Percentiles rank a stretch among this genome's conserved stretches.
These are phyloP conservation scores for Catharus minimus DNA, from an alignment of 2,113 vertebrate genomes.

Conservation along the genomic window DNA sequence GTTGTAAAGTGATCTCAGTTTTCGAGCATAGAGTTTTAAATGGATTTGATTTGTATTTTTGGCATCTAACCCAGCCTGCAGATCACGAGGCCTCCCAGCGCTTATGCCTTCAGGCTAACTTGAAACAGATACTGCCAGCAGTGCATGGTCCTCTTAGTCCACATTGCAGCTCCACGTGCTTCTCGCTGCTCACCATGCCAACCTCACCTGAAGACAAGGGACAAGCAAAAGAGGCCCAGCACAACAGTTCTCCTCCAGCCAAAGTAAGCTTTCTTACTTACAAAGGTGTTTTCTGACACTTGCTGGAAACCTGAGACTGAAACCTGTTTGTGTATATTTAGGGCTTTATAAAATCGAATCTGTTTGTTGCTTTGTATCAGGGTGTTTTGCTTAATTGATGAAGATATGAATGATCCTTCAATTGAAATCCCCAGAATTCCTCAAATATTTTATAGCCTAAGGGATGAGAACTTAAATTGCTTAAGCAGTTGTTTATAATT, in stretches of 20 bases:
- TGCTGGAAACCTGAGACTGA: neutral
- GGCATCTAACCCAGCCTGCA: conserved; percentile 67
- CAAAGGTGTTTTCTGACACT: neutral
- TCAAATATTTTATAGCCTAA: neutral
- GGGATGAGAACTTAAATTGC: neutral
- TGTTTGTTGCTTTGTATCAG: neutral
- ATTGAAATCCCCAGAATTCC: neutral
- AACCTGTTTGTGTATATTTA: neutral
- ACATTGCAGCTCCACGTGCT: conserved; percentile 36
- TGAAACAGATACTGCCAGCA: conserved; percentile 41
- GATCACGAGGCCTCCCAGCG: conserved; percentile 62
- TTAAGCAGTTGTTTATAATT: neutral
- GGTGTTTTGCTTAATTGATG: neutral
- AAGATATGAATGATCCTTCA: neutral
- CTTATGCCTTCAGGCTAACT: conserved; percentile 62
- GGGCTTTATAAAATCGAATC: neutral
- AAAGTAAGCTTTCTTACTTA: conserved; percentile 71
- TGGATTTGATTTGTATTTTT: conserved; percentile 74
- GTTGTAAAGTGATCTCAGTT: conserved; percentile 44
- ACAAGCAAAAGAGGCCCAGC: conserved; percentile 83
- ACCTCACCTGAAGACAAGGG: conserved; percentile 90
- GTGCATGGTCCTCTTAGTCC: conserved; percentile 50
- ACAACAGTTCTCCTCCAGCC: conserved; percentile 74
- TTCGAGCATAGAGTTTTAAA: conserved; percentile 53
- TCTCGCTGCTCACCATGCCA: conserved; percentile 82